Conservation (phyloP, 2,888 invertebrate genomes). For the Synanthedon vespiformis region DNA sequence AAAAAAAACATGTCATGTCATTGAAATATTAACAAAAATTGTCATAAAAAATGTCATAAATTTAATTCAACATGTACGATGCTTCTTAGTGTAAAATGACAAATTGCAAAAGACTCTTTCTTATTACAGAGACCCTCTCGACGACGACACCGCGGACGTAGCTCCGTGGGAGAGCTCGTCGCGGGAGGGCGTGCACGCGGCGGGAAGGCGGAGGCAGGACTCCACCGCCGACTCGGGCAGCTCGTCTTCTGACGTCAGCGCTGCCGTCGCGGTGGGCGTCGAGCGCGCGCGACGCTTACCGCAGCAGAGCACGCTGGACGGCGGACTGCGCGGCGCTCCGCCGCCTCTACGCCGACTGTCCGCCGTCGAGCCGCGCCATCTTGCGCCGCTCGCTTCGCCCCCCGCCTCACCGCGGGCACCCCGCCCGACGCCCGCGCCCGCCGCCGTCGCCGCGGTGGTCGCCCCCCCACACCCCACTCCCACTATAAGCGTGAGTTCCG, state of each 20-base stretch:
- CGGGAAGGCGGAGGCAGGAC: conserved; percentile 70
- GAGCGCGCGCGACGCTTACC: conserved; percentile 74
- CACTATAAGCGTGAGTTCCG: conserved; percentile 80
- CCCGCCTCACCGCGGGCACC: conserved; percentile 48
- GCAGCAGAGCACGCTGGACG: conserved; percentile 77
- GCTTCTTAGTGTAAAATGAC: too few relatives aligned
- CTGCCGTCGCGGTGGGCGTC: conserved; percentile 59
- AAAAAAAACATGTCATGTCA: too few relatives aligned
- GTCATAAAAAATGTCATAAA: too few relatives aligned
- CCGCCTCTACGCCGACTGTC: conserved; percentile 56
- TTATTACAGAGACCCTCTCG: conserved; percentile 42
- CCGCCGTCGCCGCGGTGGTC: conserved; percentile 39
- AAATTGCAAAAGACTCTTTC: neutral
- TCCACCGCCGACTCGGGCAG: conserved; percentile 78
- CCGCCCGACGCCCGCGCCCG: conserved; percentile 26
- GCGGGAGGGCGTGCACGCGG: conserved; percentile 36
- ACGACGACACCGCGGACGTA: conserved; percentile 45
- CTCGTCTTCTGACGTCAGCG: conserved; percentile 81
- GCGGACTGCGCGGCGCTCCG: conserved; percentile 66
- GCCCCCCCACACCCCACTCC: conserved; percentile 59
- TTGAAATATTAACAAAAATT: neutral
- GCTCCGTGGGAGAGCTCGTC: conserved; percentile 23
- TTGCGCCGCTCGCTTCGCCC: conserved; percentile 62
- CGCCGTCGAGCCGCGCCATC: conserved; percentile 70
- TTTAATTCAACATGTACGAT: neutral